Conservation (phyloP, 2,797 vertebrate genomes). For the Sebastes steindachneri region DNA sequence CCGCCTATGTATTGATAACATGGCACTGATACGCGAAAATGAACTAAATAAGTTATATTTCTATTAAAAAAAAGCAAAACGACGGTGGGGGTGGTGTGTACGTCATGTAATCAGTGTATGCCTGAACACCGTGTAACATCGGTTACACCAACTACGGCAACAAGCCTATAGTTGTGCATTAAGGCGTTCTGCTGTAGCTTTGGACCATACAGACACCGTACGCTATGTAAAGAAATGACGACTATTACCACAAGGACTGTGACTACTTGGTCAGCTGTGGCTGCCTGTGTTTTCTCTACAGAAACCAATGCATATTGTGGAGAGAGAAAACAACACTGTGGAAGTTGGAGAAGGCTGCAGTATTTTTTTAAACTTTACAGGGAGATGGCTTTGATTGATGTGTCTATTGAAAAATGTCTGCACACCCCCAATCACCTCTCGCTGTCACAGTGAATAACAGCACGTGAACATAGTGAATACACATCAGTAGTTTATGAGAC, state of each 20-base stretch:
- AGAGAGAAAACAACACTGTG: not conserved
- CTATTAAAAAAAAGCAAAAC: too few relatives aligned
- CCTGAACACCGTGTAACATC: too few relatives aligned
- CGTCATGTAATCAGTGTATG: too few relatives aligned
- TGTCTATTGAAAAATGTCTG: not conserved
- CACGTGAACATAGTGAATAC: not conserved
- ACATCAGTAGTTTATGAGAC: not conserved
- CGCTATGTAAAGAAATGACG: not conserved
- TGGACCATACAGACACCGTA: not conserved
- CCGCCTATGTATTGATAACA: fast-evolving
- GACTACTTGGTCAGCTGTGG: not conserved
- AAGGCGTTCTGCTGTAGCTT: not conserved
- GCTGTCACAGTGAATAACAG: not conserved
- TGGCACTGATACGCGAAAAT: too few relatives aligned
- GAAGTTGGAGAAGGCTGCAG: not conserved
- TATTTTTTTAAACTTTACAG: not conserved
- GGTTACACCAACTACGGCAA: too few relatives aligned
- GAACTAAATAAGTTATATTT: too few relatives aligned
- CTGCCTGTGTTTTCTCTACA: not conserved
- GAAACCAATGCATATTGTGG: not conserved
- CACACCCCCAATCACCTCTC: not conserved
- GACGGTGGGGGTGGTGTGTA: too few relatives aligned
- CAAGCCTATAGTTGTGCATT: too few relatives aligned
- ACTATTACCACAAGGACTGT: not conserved
- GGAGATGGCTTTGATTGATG: not conserved